Conservation (phyloP, 2,113 vertebrate genomes). For the Apodemus speciosus region DNA sequence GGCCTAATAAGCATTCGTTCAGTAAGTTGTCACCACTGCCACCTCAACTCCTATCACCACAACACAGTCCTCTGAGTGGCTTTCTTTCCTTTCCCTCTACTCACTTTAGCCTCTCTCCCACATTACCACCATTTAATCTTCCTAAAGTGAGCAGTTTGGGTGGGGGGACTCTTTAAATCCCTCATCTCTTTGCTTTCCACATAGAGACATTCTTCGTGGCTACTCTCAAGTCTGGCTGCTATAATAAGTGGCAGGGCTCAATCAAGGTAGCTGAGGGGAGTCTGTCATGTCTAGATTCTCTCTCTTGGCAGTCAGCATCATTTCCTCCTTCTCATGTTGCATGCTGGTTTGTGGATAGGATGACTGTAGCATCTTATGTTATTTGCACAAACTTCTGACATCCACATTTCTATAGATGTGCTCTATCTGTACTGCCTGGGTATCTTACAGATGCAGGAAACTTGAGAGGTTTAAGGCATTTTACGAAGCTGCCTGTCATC, state of each 20-base stretch:
- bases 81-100: not conserved
- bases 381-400: not conserved
- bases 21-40: not conserved
- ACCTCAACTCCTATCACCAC: not conserved
- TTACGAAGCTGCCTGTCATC: not conserved
- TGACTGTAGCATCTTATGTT: not conserved
- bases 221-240: not conserved
- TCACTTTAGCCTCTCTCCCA: not conserved
- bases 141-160: not conserved
- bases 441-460: not conserved
- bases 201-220: not conserved
- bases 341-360: not conserved
- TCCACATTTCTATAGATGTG: not conserved
- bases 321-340: not conserved
- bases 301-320: not conserved
- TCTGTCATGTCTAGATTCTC: not conserved
- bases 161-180: not conserved
- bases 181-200: slow-evolving; percentile 6
- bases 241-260: not conserved
- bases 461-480: not conserved
- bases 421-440: not conserved
- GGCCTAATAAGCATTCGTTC: not conserved
- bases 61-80: not conserved
- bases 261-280: not conserved
- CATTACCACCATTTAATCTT: not conserved